Percentiles rank a stretch among this genome's conserved stretches.
phyloP scores from a whole-genome alignment of 1,140 invertebrate genomes.

The Panagrolaimus sp. region DNA sequence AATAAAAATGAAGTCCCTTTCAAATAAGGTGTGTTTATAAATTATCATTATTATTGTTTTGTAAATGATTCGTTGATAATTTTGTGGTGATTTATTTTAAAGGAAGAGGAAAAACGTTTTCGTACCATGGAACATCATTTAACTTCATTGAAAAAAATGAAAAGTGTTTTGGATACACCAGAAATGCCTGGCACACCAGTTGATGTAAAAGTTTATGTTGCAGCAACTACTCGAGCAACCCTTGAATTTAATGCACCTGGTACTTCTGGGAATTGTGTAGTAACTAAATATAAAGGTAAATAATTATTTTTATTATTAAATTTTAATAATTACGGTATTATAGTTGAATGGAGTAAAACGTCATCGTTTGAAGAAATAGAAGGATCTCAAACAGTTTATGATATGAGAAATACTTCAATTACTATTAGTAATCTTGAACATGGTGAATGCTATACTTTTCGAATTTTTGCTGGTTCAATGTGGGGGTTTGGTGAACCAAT shows the following conservation, averaged over 20 bases:
- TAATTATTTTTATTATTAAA: neutral
- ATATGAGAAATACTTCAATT: constrained; percentile 22
- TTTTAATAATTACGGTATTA: constrained; percentile 13
- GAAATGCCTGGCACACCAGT: constrained; percentile 23
- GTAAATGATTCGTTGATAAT: too few relatives aligned
- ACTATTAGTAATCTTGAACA: constrained; percentile 24
- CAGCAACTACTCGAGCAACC: constrained; percentile 11
- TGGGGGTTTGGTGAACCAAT: constrained; percentile 27
- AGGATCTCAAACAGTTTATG: constrained; percentile 24
- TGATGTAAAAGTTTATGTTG: constrained; percentile 23
- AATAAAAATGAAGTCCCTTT: constrained; percentile 10
- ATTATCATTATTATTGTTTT: too few relatives aligned
- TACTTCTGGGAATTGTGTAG: constrained; percentile 1
- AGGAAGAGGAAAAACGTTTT: constrained; percentile 37
- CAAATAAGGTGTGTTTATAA: neutral
- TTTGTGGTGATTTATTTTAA: neutral
- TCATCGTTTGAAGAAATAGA: constrained; percentile 23
- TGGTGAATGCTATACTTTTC: constrained; percentile 30
- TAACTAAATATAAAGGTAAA: constrained; percentile 24
- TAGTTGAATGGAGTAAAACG: constrained; percentile 34
- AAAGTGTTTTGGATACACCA: constrained; percentile 16
- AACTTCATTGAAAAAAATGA: constrained; percentile 22
- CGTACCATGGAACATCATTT: constrained; percentile 20
- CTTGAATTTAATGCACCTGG: constrained; percentile 20
- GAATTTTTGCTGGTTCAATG: constrained; percentile 27